Conservation (phyloP, 2,797 vertebrate genomes). For the Rhinichthys osculus region DNA sequence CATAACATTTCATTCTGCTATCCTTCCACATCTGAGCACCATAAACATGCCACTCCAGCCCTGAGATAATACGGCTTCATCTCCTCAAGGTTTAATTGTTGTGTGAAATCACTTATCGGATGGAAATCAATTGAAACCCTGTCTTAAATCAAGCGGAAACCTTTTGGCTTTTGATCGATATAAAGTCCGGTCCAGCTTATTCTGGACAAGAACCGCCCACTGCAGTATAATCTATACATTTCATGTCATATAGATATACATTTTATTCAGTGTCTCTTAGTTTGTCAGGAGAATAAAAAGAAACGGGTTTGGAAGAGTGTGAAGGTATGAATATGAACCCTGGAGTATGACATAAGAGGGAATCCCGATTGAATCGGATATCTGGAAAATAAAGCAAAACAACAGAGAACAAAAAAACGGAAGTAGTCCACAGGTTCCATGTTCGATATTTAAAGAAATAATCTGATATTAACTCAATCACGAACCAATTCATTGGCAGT, state of each 20-base stretch:
- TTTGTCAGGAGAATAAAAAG: neutral
- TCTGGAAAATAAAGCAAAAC: too few relatives aligned
- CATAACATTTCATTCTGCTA: constrained; percentile 52
- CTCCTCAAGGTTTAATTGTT: constrained; percentile 29
- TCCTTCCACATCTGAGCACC: constrained; percentile 49
- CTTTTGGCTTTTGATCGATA: neutral
- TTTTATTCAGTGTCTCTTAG: neutral
- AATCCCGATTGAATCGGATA: neutral
- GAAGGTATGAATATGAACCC: neutral
- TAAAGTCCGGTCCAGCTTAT: neutral
- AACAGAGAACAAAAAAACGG: too few relatives aligned
- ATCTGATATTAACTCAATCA: too few relatives aligned
- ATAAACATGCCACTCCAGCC: constrained; percentile 45
- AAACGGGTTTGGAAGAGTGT: neutral
- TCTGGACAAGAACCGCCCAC: neutral
- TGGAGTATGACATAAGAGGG: neutral
- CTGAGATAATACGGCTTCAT: constrained; percentile 36
- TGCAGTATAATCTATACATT: neutral
- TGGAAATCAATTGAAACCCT: neutral
- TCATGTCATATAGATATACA: neutral
- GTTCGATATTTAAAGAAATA: too few relatives aligned
- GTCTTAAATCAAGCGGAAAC: constrained; percentile 5
- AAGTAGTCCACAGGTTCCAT: too few relatives aligned
- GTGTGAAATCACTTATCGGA: constrained; percentile 27
- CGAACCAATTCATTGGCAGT: too few relatives aligned